A percentile compares a stretch with the other conserved stretches of the same genome.
phyloP scores from a whole-genome alignment of 2,888 invertebrate genomes.

The Choreutis nemorana region DNA sequence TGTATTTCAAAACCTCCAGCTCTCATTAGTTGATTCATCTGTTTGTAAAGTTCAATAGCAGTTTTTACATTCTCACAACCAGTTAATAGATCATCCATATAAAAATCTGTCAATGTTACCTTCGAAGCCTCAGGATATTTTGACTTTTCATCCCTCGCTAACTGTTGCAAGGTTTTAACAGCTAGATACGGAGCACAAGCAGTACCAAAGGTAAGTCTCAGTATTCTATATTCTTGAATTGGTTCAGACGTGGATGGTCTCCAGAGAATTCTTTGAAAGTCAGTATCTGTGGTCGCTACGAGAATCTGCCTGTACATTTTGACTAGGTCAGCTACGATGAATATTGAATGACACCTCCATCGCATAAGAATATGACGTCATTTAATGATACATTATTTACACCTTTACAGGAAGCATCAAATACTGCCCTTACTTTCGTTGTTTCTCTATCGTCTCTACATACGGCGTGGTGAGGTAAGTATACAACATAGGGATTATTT shows the following conservation, averaged over 20 bases:
- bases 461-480: conserved; percentile 21
- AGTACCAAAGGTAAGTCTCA: conserved; percentile 13
- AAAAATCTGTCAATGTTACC: conserved; percentile 2
- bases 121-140: conserved; percentile 9
- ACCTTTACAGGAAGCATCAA: conserved; percentile 12
- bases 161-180: conserved; percentile 9
- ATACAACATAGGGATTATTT: too few relatives aligned
- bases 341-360: neutral
- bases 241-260: conserved; percentile 7
- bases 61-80: conserved; percentile 14
- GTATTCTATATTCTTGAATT: conserved; percentile 9
- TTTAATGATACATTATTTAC: neutral
- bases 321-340: neutral
- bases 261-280: conserved; percentile 10
- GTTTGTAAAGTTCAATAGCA: conserved; percentile 11
- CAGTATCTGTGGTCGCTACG: neutral
- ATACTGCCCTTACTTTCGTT: conserved; percentile 15
- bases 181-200: conserved; percentile 14
- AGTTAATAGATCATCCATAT: conserved; percentile 15
- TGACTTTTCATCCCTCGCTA: conserved; percentile 10
- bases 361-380: neutral
- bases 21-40: conserved; percentile 16
- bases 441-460: conserved; percentile 12
- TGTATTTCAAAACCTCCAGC: conserved; percentile 20
- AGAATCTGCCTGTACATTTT: neutral